Conservation (phyloP, 2,113 vertebrate species). For the Zosterops borbonicus region DNA sequence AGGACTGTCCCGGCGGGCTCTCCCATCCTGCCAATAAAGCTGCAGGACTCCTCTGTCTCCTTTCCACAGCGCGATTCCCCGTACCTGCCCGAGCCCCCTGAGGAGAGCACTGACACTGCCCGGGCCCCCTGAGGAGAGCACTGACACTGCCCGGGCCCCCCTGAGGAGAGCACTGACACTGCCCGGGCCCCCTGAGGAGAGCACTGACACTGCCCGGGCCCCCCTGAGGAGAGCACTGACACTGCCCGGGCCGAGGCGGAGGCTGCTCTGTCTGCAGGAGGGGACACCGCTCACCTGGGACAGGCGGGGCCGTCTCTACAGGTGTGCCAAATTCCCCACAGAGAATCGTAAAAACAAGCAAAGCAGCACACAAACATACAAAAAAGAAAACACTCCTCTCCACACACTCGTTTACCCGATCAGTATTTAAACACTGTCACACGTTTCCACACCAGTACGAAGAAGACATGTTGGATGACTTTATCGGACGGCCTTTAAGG, state of each 20-base stretch:
- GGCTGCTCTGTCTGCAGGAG: rapidly evolving
- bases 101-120: background rate
- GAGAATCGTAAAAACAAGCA: background rate
- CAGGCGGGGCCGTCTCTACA: rapidly evolving
- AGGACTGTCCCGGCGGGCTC: too few species aligned
- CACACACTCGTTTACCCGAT: background rate
- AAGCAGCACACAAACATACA: background rate
- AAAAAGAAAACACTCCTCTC: too few species aligned
- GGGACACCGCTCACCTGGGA: too few species aligned
- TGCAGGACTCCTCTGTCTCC: background rate
- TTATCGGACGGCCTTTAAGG: background rate
- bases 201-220: too few species aligned
- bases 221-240: too few species aligned
- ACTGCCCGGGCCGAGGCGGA: too few species aligned
- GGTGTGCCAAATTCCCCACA: background rate
- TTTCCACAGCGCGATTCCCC: background rate
- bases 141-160: too few species aligned
- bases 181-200: too few species aligned
- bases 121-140: too few species aligned
- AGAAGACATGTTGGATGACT: rapidly evolving
- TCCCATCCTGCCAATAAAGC: too few species aligned
- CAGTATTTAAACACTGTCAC: background rate
- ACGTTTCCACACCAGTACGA: background rate
- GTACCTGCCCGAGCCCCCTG: background rate
- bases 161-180: too few species aligned